Percentiles rank a stretch among this genome's conserved stretches.
Conservation (phyloP, 2,888 invertebrate genomes). For the Hydropsyche betteni region DNA sequence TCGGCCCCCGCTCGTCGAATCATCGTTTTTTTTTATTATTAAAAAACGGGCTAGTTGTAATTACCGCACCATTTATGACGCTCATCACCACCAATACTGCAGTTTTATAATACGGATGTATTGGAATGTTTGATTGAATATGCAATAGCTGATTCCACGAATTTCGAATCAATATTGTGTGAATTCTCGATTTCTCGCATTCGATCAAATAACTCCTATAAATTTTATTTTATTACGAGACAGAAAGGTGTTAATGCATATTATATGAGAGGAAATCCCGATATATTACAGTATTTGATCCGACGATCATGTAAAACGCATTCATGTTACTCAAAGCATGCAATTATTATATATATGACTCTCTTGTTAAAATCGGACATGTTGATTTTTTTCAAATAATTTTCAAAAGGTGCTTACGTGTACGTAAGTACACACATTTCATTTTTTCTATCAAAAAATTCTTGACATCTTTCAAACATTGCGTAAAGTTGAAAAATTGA, state of each 20-base stretch:
- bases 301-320: slow-evolving; percentile 10
- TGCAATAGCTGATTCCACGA: no score
- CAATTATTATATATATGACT: neutral
- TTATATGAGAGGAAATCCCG: slow-evolving; percentile 8
- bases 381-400: slow-evolving; percentile 10
- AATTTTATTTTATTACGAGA: slow-evolving; percentile 8
- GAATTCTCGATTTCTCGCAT: neutral
- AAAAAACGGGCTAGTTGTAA: neutral
- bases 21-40: neutral
- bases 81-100: neutral
- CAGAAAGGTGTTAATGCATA: slow-evolving; percentile 27
- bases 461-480: neutral
- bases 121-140: no score
- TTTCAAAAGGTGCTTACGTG: neutral
- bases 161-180: no score
- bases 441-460: neutral
- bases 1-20: neutral
- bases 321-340: neutral
- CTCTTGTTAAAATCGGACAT: slow-evolving; percentile 15
- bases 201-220: slow-evolving; percentile 3
- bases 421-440: neutral
- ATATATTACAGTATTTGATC: slow-evolving; percentile 6
- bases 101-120: neutral
- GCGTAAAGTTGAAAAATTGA: neutral
- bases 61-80: slow-evolving; percentile 8